Base-by-base conservation (phyloP, 1,140 invertebrate species). In the Drosophila nebulosa region DNA sequence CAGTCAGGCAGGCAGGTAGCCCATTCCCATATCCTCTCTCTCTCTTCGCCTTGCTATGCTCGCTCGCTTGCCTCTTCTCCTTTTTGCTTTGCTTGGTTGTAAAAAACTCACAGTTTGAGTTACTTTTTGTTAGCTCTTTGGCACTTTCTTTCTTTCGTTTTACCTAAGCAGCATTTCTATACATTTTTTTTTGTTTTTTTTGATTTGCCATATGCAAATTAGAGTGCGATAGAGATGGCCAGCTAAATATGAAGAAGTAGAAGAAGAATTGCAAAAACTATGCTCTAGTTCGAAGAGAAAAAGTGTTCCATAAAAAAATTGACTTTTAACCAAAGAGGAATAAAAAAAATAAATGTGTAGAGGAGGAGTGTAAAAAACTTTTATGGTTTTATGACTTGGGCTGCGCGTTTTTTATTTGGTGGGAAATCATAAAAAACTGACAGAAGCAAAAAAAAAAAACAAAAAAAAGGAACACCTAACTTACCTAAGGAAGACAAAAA, bases 191-290 rank as follows among this genome's bases (percentile, higher is more conserved):
- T 35, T 6, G 14, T 52, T 36, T 35, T 51, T 52, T 65, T 69
- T 68, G 51, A 72, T 69, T 75, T 69, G 69, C 50, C 67, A 26
- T 79, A 85, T 85, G 80, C 81, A 86, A 85, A 85, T 80, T 66
- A 50, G 68, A 50, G 68, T 60, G 73, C 24, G 77, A 77, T 24
- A n/a, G 66, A 68, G 79, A 69, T 36, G 22, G 64, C 61, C n/a
- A 60, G 22, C 22, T 30, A 30, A 32, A 55, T 51, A 36, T 56
- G 39, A 14, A 39, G 22, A 42, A 42, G 18, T 46, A 2, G 9
- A 36, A 36, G 16, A 64, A 61, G 26, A 21, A 36, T 14, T 12
- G 24, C 9, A 35, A 14, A 39, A 14, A 24, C 14, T n/a, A 50
- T 32, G 24, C 39, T 21, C 59, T 35, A 51, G 35, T 42, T 53